phyloP scores from a whole-genome alignment of 2,113 vertebrate species.

The Myodes glareolus region DNA sequence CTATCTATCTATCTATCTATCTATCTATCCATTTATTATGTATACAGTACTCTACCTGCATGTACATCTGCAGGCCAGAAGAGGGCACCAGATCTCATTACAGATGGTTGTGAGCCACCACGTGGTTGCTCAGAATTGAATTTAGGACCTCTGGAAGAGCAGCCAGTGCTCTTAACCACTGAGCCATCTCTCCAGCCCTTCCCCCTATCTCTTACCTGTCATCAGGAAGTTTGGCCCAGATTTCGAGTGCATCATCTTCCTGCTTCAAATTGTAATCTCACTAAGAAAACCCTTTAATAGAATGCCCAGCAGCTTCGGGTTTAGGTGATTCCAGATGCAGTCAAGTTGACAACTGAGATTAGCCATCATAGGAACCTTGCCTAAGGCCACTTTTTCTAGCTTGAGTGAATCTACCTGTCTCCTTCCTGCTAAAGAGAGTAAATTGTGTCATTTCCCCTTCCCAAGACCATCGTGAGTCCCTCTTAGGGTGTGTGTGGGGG shows the following conservation, averaged over 20 bases:
- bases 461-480: too few species aligned
- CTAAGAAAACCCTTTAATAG: not conserved
- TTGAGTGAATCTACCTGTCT: slow-evolving; percentile 8
- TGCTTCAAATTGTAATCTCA: not conserved
- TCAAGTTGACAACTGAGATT: not conserved
- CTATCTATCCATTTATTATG: too few species aligned
- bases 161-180: too few species aligned
- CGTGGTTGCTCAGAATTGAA: too few species aligned
- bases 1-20: too few species aligned
- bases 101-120: too few species aligned
- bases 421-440: not conserved
- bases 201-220: not conserved
- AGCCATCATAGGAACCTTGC: not conserved
- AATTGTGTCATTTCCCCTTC: not conserved
- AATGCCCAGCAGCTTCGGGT: not conserved
- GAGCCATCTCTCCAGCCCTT: too few species aligned
- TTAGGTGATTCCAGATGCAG: not conserved
- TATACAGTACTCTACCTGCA: too few species aligned
- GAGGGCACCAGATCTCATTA: too few species aligned
- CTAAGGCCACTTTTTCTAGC: not conserved
- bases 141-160: too few species aligned
- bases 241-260: not conserved
- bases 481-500: too few species aligned
- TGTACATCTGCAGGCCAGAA: too few species aligned
- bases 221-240: not conserved